These are phyloP conservation scores for Drosophila aldrichi DNA, from an alignment of 2,888 invertebrate species.

Conservation along the genomic window DNA sequence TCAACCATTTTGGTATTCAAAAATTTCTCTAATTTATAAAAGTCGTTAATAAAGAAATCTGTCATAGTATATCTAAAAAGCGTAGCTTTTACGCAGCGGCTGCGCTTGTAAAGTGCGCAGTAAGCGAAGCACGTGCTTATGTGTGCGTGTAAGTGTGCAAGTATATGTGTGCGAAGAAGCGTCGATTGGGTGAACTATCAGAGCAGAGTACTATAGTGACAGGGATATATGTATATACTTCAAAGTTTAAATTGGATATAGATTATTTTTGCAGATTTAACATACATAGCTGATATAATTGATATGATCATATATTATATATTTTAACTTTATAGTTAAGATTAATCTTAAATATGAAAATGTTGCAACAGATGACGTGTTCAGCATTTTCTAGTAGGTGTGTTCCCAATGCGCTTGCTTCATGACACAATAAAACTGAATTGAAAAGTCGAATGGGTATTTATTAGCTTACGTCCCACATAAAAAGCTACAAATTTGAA, in stretches of 20 bases:
- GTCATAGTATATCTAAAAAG: background rate
- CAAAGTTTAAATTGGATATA: too few relatives aligned
- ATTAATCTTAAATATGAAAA: too few relatives aligned
- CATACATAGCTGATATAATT: too few relatives aligned
- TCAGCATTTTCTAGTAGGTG: background rate
- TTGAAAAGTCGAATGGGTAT: background rate
- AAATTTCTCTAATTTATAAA: background rate
- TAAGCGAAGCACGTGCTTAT: background rate
- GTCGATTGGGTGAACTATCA: too few relatives aligned
- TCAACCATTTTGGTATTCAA: too few relatives aligned
- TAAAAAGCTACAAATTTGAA: background rate
- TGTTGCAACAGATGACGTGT: background rate
- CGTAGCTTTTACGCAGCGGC: background rate
- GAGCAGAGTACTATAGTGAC: too few relatives aligned
- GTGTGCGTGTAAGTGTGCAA: background rate
- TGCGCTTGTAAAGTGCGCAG: background rate
- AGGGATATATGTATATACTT: too few relatives aligned
- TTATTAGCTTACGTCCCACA: conserved; percentile 3
- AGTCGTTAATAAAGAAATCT: background rate
- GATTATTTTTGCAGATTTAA: too few relatives aligned
- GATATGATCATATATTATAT: too few relatives aligned
- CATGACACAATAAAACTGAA: background rate
- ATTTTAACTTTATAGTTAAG: too few relatives aligned
- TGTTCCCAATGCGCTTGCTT: background rate
- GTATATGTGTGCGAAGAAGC: background rate